These are phyloP conservation scores for Ecdyonurus torrentis DNA, from an alignment of 2,888 invertebrate genomes.

Conservation along the genomic window DNA sequence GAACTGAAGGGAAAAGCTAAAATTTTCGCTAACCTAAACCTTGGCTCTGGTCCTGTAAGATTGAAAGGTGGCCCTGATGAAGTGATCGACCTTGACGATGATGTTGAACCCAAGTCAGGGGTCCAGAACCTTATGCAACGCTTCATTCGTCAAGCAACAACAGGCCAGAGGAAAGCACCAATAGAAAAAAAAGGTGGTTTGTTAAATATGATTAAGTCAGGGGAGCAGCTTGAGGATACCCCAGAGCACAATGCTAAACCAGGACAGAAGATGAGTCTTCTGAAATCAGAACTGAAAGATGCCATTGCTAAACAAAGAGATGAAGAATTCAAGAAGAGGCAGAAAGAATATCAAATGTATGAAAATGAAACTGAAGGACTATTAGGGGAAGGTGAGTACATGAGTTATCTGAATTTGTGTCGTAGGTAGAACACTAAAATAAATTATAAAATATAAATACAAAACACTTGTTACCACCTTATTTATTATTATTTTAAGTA, in stretches of 20 bases:
- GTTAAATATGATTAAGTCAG: constrained; percentile 9
- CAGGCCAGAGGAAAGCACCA: constrained; percentile 34
- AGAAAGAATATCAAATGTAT: constrained; percentile 28
- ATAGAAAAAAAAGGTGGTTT: constrained; percentile 33
- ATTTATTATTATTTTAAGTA: too few species aligned
- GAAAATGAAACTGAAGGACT: constrained; percentile 21
- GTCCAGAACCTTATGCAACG: constrained; percentile 50
- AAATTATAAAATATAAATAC: too few species aligned
- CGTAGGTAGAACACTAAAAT: too few species aligned
- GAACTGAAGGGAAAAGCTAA: constrained; percentile 13
- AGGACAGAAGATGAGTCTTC: constrained; percentile 48
- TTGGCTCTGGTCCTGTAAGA: constrained; percentile 9
- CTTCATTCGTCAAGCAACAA: constrained; percentile 37
- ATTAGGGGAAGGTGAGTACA: too few species aligned
- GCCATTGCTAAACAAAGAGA: constrained; percentile 53
- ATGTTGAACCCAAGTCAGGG: constrained; percentile 30
- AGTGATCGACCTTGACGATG: constrained; percentile 43
- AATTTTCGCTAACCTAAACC: neutral
- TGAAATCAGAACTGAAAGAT: constrained; percentile 51
- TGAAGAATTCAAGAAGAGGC: constrained; percentile 48
- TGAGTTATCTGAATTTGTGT: too few species aligned
- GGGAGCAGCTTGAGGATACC: constrained; percentile 12
- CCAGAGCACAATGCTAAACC: constrained; percentile 34
- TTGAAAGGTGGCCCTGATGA: constrained; percentile 35
- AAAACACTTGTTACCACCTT: too few species aligned